Conservation (phyloP, 2,797 vertebrate species). For the Nyctibius grandis region DNA sequence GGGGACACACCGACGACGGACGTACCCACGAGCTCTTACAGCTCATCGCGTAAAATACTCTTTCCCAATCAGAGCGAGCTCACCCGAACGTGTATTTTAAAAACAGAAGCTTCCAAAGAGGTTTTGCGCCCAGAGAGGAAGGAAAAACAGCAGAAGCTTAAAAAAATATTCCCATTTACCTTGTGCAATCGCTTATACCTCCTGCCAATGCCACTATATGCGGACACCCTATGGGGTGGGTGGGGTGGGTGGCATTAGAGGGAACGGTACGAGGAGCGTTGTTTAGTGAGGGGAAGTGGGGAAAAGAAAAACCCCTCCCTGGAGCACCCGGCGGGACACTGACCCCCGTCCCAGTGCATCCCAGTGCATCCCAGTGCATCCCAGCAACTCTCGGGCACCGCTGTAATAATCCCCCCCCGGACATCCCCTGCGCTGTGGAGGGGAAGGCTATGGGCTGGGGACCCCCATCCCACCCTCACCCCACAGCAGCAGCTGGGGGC, state of each 20-base stretch:
- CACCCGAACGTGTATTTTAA: accelerated
- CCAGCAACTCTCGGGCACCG: background rate
- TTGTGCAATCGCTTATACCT: background rate
- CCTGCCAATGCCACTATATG: background rate
- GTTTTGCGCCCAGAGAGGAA: background rate
- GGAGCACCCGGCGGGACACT: background rate
- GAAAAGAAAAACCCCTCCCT: background rate
- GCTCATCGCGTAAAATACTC: background rate
- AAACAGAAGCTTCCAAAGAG: background rate
- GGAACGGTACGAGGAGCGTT: background rate
- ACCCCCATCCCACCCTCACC: accelerated
- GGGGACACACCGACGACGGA: background rate
- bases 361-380: background rate
- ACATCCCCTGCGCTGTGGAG: background rate
- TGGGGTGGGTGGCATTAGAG: too few species aligned
- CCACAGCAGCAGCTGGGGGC: accelerated
- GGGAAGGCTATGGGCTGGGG: accelerated
- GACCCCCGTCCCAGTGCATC: too few species aligned
- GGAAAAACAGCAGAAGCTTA: background rate
- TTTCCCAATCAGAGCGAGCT: background rate
- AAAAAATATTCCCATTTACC: background rate
- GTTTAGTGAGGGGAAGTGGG: background rate
- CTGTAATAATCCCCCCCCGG: background rate
- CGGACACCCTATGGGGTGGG: background rate
- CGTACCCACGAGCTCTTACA: background rate